Evolutionary conservation across 2,113 vertebrate species (phyloP), one percentile per base, ranked within the genome.

Genomic region (Indicator maculatus): DNA sequence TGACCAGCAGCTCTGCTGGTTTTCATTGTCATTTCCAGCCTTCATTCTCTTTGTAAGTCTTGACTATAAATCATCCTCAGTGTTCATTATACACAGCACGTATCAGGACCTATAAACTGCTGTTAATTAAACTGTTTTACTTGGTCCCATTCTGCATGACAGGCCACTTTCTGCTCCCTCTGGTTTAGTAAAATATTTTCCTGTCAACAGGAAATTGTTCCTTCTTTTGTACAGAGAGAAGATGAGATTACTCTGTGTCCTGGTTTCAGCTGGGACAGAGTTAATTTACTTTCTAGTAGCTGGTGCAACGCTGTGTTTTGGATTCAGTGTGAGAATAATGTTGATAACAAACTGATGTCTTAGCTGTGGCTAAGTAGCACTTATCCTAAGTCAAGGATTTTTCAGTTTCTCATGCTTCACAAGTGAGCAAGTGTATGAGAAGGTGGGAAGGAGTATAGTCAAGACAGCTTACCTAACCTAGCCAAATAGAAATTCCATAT

Each of bases 151-250:
- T 89, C 55, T 56, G 17, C 56, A 58, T 63, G 55, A 76, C 89
- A 73, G 41, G 55, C n/a, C 64, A 53, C 45, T 92, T 26, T 15
- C 61, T 90, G 65, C n/a, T 92, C 55, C 50, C n/a, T 93, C 20
- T 5, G 2, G n/a, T 79, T 79, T 45, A 84, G 73, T 58, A 76
- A 82, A 90, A 93, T 72, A 84, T 87, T 83, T 33, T 82, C 52
- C 52, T 85, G 45, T 89, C 67, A 93, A 82, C 36, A 82, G 77
- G 75, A 93, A 92, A 90, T 92, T 90, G 80, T 93, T 94, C 27
- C 39, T 45, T 20, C 30, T 88, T 93, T 88, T 84, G 18, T 86
- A 28, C 3, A 70, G 17, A 58, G 36, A 76, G 39, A 94, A 72
- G 50, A 93, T 86, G 75, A 86, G 72, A 89, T 52, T 52, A 52